Conservation (phyloP, 2,797 vertebrate species). For the Masticophis lateralis region DNA sequence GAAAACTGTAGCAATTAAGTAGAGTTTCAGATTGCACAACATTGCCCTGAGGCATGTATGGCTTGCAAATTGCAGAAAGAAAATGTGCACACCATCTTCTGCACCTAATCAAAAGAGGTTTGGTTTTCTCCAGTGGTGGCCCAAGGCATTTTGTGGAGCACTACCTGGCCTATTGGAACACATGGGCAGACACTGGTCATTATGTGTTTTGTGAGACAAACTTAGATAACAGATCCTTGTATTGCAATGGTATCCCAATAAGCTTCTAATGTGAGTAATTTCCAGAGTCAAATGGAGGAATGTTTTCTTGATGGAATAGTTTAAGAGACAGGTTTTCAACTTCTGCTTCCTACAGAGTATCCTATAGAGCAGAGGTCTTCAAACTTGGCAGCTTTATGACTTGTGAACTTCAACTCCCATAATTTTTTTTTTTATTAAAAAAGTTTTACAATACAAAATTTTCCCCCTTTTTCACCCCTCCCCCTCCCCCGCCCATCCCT, state of each 20-base stretch:
- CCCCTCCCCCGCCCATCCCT: too few relatives aligned
- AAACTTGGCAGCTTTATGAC: too few relatives aligned
- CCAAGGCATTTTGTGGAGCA: slow-evolving; percentile 2
- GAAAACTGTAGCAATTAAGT: slow-evolving; percentile 13
- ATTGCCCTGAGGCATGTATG: neutral
- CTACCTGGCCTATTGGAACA: slow-evolving; percentile 22
- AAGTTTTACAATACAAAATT: too few relatives aligned
- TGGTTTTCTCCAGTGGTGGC: neutral
- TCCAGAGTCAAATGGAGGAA: slow-evolving; percentile 21
- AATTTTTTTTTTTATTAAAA: too few relatives aligned
- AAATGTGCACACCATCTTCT: slow-evolving; percentile 25
- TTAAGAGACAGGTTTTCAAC: slow-evolving; percentile 19
- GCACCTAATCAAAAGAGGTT: slow-evolving; percentile 6
- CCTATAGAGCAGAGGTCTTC: too few relatives aligned
- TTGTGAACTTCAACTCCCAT: too few relatives aligned
- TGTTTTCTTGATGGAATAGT: slow-evolving; percentile 24
- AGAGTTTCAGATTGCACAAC: slow-evolving; percentile 20
- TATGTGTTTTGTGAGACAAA: slow-evolving; percentile 21
- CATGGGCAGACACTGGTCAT: neutral
- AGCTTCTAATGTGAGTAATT: slow-evolving; percentile 37
- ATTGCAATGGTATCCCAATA: neutral
- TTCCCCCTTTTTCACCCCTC: too few relatives aligned
- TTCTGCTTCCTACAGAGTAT: slow-evolving; percentile 31
- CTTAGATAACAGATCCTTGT: neutral
- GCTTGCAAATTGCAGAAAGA: slow-evolving; percentile 7